Evolutionary conservation across 2,888 invertebrate species (phyloP).

Genomic region (Macropis europaea): DNA sequence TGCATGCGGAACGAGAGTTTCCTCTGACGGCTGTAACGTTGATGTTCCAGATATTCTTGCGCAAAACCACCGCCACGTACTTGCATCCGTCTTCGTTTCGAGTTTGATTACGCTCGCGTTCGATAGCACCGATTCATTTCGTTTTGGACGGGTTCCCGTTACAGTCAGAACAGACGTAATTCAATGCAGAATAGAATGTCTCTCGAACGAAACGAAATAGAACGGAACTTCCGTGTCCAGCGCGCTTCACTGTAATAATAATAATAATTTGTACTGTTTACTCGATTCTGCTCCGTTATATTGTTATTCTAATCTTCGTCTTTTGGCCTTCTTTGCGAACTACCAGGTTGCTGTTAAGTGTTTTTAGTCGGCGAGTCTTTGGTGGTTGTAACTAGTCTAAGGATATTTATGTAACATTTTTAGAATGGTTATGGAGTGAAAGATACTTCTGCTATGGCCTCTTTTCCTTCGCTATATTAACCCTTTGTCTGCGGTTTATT

Average conservation of each 20-base stretch:
- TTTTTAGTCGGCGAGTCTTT: no score
- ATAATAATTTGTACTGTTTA: background rate
- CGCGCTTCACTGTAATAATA: background rate
- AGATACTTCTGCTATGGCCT: no score
- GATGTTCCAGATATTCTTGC: conserved; percentile 12
- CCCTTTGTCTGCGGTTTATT: no score
- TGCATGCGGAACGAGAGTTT: conserved; percentile 22
- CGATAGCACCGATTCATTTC: conserved; percentile 8
- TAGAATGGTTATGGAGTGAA: no score
- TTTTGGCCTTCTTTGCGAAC: no score
- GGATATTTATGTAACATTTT: no score
- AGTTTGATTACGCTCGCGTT: conserved; percentile 1
- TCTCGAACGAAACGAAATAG: background rate
- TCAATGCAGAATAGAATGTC: background rate
- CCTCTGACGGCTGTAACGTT: background rate
- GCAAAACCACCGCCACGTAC: background rate
- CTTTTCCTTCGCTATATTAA: no score
- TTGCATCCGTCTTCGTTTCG: conserved; percentile 3
- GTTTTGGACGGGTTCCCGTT: background rate
- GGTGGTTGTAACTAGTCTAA: no score
- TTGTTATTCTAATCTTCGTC: no score
- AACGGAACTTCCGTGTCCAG: background rate
- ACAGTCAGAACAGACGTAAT: background rate
- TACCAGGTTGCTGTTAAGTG: no score
- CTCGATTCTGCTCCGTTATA: background rate